Conservation (phyloP, 2,113 vertebrate species). For the Formicarius rufipectus region DNA sequence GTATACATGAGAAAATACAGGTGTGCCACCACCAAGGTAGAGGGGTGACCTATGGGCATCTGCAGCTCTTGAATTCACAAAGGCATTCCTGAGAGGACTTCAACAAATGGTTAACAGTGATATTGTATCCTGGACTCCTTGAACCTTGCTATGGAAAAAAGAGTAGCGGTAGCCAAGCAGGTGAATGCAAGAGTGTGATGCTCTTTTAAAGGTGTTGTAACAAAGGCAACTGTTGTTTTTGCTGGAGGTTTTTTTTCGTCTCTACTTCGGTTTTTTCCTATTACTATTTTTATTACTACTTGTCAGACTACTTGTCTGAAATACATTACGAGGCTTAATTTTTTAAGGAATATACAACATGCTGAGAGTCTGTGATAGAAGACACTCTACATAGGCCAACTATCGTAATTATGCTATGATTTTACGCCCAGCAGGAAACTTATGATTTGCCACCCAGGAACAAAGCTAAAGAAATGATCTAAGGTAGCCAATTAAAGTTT, state of each 20-base stretch:
- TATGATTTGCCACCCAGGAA: slow-evolving; percentile 65
- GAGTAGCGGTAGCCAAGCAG: background rate
- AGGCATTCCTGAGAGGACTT: background rate
- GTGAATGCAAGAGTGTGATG: background rate
- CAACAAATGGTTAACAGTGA: background rate
- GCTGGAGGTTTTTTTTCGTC: background rate
- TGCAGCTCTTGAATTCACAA: background rate
- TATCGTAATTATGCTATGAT: slow-evolving; percentile 55
- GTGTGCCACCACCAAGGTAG: background rate
- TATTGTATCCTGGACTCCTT: background rate
- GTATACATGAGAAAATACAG: background rate
- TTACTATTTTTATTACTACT: slow-evolving; percentile 54
- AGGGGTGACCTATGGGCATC: background rate
- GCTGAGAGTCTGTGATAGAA: slow-evolving; percentile 47
- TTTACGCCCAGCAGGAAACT: slow-evolving; percentile 54
- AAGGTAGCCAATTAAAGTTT: slow-evolving; percentile 69
- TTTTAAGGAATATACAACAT: slow-evolving; percentile 27
- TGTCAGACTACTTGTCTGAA: slow-evolving; percentile 58
- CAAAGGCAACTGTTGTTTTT: slow-evolving; percentile 8
- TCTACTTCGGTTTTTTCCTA: background rate
- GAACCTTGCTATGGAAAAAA: background rate
- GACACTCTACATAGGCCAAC: slow-evolving; percentile 42
- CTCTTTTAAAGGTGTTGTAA: slow-evolving; percentile 9
- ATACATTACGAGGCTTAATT: slow-evolving; percentile 26
- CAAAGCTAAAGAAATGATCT: slow-evolving; percentile 64